Evolutionary conservation across 2,797 vertebrate genomes (phyloP).

Genomic region (Chelon labrosus): DNA sequence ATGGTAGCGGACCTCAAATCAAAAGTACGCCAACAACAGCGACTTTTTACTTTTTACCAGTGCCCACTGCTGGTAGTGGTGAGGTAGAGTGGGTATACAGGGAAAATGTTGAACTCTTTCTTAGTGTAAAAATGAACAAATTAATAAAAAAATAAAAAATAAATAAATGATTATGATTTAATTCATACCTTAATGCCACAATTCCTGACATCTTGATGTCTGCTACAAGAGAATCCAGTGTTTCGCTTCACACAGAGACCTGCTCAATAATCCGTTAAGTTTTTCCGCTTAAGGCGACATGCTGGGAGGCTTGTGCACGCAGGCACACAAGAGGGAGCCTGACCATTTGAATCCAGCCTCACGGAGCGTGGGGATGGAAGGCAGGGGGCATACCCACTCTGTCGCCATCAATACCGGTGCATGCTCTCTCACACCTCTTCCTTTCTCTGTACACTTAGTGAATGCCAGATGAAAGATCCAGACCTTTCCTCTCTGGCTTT

Average conservation of each 20-base stretch:
- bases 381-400: slow-evolving; percentile 20
- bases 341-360: slow-evolving; percentile 62
- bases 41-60: no score
- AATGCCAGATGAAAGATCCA: slow-evolving; percentile 74
- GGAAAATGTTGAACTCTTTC: no score
- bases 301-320: slow-evolving; percentile 29
- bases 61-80: no score
- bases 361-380: background rate
- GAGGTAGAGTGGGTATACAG: no score
- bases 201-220: slow-evolving; percentile 2
- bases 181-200: background rate
- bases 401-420: slow-evolving; percentile 55
- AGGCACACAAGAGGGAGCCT: slow-evolving; percentile 32
- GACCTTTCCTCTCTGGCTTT: slow-evolving; percentile 68
- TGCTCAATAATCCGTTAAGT: slow-evolving; percentile 33
- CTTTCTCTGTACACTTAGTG: slow-evolving; percentile 64
- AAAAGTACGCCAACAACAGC: no score
- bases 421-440: slow-evolving; percentile 53
- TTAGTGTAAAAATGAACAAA: no score
- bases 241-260: slow-evolving; percentile 26
- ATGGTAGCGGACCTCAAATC: no score
- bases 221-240: slow-evolving; percentile 1
- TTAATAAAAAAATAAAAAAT: no score
- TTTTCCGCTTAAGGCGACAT: slow-evolving; percentile 12
- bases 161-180: no score